Base-by-base conservation (phyloP, 2,797 vertebrate genomes). In the Spinus pinus region DNA sequence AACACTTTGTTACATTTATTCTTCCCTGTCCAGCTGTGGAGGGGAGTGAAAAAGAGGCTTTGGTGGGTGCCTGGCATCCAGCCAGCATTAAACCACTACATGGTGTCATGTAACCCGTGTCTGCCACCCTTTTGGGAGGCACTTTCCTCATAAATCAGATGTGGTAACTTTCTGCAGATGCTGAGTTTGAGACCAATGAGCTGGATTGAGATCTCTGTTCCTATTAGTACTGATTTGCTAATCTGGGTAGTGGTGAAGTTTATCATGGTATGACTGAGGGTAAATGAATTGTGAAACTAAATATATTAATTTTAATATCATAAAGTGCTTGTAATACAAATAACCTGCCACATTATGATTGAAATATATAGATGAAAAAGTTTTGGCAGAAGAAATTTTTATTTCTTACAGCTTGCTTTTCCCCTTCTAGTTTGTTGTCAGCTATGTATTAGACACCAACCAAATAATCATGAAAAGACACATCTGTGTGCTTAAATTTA, bases 301-400 rank as follows among this genome's bases (percentile, higher is more conserved):
- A 85, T 53, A 69, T 79, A 81, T 90, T 86, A 85, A 91, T 95
- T 94, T 90, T 93, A 90, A 90, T 96, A 94, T 65, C 15, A 78
- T 61, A 78, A 91, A 94, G 39, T 93, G 46, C 35, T 57, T 86
- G 61, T 81, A 88, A 78, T 79, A 67, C 80, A 89, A 93, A 93
- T 83, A 88, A 75, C 30, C 7, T 81, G 53, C 6, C 35, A 69
- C 35, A 47, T 67, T 64, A 54, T 15, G 35, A 81, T 42, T 91
- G 71, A 94, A 86, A 73, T 82, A 94, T 31, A 73, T 37, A 50
- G 30, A 41, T 35, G 25, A 47, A 72, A 74, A 88, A 14, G 16
- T 13, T 30, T 57, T 41, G 53, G 17, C 5, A 3, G 44, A 91
- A 89, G 33, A 14, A 58, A 30, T 57, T 77, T 93, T 71, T 73